Evolutionary conservation across 2,797 vertebrate species (phyloP).

Genomic region (Phrynocephalus vlangalii): DNA sequence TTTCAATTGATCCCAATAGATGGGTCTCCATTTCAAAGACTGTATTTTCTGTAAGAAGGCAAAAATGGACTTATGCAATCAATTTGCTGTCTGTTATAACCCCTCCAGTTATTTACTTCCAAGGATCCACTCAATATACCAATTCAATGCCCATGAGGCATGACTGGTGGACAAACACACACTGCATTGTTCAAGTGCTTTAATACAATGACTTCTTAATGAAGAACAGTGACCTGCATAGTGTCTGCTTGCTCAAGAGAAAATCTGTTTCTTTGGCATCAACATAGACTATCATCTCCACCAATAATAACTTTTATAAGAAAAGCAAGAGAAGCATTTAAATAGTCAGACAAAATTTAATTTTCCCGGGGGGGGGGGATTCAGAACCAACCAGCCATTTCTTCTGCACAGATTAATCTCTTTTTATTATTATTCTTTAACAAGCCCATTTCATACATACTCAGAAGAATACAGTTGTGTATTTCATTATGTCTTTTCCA

Average conservation of each 20-base stretch:
- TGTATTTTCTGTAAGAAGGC: neutral
- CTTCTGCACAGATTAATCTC: neutral
- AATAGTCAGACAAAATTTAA: conserved; percentile 9
- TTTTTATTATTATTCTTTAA: neutral
- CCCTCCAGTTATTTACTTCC: neutral
- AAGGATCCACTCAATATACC: conserved; percentile 12
- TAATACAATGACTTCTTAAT: neutral
- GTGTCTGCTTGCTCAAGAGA: neutral
- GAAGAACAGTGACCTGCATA: neutral
- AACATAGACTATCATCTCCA: neutral
- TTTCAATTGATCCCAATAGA: conserved; percentile 19
- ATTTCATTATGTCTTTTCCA: conserved; percentile 57
- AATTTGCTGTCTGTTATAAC: neutral
- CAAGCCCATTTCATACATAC: neutral
- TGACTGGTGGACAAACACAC: neutral
- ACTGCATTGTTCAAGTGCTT: neutral
- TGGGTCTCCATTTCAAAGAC: conserved; percentile 1
- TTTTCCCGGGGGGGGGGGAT: neutral
- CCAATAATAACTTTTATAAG: neutral
- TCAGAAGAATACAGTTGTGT: conserved; percentile 25
- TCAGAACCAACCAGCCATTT: conserved; percentile 12
- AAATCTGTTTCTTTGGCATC: neutral
- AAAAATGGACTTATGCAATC: neutral
- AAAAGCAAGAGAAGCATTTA: conserved; percentile 12
- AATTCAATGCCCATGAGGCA: neutral